Conservation (phyloP, 2,113 vertebrate genomes). For the Gracilinanus agilis region DNA sequence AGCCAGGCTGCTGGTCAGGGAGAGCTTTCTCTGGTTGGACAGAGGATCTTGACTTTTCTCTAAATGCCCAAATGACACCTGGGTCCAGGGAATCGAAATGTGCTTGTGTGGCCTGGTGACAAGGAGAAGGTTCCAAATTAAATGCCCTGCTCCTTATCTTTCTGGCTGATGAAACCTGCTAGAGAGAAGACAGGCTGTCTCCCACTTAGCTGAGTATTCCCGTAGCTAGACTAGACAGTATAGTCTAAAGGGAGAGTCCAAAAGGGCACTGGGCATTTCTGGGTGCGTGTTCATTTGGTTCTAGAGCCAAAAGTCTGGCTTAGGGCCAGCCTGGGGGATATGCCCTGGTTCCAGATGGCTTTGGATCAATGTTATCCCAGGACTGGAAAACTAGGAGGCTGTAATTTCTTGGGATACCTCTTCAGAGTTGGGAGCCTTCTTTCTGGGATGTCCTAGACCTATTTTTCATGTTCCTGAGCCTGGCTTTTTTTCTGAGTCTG, state of each 20-base stretch:
- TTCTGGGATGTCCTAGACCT: neutral
- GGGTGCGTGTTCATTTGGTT: neutral
- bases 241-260: neutral
- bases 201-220: neutral
- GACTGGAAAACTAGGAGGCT: neutral
- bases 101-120: neutral
- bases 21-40: neutral
- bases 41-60: constrained; percentile 27
- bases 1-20: constrained; percentile 19
- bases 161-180: constrained; percentile 14
- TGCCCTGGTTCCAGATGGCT: neutral
- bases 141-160: neutral
- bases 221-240: neutral
- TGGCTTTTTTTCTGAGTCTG: neutral
- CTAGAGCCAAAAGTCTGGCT: constrained; percentile 4
- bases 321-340: neutral
- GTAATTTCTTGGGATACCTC: neutral
- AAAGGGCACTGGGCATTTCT: too few species aligned
- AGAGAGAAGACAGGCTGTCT: neutral
- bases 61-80: neutral
- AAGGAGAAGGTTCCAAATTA: neutral
- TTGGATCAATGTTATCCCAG: neutral
- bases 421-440: neutral
- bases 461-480: neutral
- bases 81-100: constrained; percentile 5